phyloP scores from a whole-genome alignment of 2,113 vertebrate genomes.

The Mustela lutreola region DNA sequence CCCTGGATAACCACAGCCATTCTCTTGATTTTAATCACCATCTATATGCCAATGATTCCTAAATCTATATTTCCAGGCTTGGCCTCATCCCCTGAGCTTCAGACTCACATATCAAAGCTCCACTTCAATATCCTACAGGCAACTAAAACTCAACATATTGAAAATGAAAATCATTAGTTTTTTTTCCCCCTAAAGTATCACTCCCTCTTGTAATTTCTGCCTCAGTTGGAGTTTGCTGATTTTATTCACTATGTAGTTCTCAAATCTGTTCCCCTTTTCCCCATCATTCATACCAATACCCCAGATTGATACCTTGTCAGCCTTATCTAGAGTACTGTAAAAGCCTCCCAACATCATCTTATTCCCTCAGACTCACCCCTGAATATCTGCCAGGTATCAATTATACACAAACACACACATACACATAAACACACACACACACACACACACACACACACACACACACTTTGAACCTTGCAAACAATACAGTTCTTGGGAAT shows the following conservation, averaged over 20 bases:
- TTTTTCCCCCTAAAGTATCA: neutral
- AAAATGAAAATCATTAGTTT: slow-evolving; percentile 42
- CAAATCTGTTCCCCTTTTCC: neutral
- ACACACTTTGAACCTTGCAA: neutral
- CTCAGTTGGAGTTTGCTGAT: neutral
- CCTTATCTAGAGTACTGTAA: neutral
- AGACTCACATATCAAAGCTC: slow-evolving; percentile 34
- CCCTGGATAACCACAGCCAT: slow-evolving; percentile 48
- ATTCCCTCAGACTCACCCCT: neutral
- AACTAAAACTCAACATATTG: slow-evolving; percentile 34
- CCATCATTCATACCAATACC: neutral
- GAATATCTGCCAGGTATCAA: neutral
- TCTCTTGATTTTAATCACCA: slow-evolving; percentile 65
- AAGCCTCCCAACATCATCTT: neutral
- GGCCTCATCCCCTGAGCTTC: neutral
- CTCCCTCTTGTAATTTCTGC: neutral
- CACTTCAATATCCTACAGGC: neutral
- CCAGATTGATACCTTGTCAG: neutral
- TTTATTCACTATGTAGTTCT: neutral
- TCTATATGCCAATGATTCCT: slow-evolving; percentile 42
- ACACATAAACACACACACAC: too few relatives aligned
- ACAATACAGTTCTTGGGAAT: neutral
- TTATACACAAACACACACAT: neutral
- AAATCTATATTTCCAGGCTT: slow-evolving; percentile 57
- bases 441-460: neutral